Conservation (phyloP, 2,113 vertebrate species). For the Antechinus flavipes region DNA sequence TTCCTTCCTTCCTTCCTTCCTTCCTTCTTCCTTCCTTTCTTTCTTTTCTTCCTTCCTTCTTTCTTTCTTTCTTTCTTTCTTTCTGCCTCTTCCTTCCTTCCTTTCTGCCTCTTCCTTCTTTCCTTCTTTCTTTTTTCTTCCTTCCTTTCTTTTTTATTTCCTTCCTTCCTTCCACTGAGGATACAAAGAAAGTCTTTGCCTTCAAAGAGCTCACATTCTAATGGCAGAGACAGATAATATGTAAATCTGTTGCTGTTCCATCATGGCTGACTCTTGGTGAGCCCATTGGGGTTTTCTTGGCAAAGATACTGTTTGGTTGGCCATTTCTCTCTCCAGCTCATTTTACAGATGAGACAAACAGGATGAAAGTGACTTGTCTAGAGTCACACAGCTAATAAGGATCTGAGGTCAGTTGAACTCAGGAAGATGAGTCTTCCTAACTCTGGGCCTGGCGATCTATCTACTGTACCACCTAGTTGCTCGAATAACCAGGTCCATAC, state of each 20-base stretch:
- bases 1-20: no score
- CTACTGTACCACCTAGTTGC: neutral
- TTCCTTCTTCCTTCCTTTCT: no score
- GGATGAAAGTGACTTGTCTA: neutral
- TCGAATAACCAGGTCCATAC: neutral
- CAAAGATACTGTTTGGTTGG: neutral
- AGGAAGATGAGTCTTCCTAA: neutral
- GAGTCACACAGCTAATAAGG: neutral
- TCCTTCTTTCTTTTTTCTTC: no score
- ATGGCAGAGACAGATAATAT: neutral
- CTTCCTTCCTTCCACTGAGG: neutral
- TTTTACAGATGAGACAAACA: neutral
- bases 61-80: neutral
- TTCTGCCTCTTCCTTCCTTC: no score
- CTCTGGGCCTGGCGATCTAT: neutral
- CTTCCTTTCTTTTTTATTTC: no score
- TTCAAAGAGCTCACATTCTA: neutral
- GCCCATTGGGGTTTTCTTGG: neutral
- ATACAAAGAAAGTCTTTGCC: neutral
- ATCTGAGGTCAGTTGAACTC: neutral
- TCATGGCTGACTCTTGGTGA: neutral
- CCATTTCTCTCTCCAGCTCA: neutral
- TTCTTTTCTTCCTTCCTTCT: neutral
- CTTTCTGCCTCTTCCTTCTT: no score
- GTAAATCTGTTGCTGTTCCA: neutral